These are phyloP conservation scores for Paracentrotus lividus DNA, from an alignment of 53 echinoderm and acorn worm species.

Conservation along the genomic window DNA sequence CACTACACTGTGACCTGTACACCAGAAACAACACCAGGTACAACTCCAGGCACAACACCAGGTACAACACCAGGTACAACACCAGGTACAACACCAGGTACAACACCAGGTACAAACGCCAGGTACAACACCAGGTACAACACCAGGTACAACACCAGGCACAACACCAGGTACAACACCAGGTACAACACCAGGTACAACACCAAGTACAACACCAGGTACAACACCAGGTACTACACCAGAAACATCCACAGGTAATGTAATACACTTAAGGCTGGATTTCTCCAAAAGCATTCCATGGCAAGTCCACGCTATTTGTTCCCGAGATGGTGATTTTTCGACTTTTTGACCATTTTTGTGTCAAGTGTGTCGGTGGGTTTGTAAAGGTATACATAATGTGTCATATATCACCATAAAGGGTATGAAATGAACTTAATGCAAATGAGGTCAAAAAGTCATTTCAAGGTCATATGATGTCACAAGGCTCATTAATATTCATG, in stretches of 20 bases:
- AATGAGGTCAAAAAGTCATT: too few relatives aligned
- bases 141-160: constrained; percentile 34
- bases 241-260: background rate
- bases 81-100: background rate
- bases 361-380: too few relatives aligned
- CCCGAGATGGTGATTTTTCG: too few relatives aligned
- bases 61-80: background rate
- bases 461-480: too few relatives aligned
- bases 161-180: constrained; percentile 44
- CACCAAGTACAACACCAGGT: constrained; percentile 31
- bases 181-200: constrained; percentile 14
- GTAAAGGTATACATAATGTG: too few relatives aligned
- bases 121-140: constrained; percentile 1
- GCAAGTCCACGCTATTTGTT: too few relatives aligned
- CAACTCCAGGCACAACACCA: background rate
- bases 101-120: background rate
- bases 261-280: too few relatives aligned
- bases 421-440: too few relatives aligned
- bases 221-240: constrained; percentile 8
- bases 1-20: constrained; percentile 15
- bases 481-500: too few relatives aligned
- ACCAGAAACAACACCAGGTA: background rate
- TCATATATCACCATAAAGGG: too few relatives aligned
- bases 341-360: too few relatives aligned
- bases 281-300: too few relatives aligned